phyloP scores from a whole-genome alignment of 2,113 vertebrate species.

The Phrynosoma blainvillii region DNA sequence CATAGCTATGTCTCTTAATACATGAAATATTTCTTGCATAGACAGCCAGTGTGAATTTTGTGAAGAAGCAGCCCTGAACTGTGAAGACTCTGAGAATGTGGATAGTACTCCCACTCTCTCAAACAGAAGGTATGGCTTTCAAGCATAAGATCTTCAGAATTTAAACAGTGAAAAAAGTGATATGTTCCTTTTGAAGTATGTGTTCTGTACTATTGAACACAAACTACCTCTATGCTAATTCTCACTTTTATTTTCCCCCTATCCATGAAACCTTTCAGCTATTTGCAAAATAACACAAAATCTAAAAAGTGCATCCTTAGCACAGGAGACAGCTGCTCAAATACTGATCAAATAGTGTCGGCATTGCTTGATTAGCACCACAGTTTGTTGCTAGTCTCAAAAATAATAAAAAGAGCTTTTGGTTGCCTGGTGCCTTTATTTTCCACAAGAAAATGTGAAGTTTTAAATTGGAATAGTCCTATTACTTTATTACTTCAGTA shows the following conservation, averaged over 20 bases:
- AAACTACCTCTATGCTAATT: slow-evolving; percentile 30
- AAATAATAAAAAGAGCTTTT: slow-evolving; percentile 50
- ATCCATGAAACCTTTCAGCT: slow-evolving; percentile 17
- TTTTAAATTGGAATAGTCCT: slow-evolving; percentile 60
- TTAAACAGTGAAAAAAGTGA: rapidly evolving
- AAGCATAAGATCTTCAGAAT: not conserved
- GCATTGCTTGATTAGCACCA: slow-evolving; percentile 42
- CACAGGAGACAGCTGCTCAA: slow-evolving; percentile 45
- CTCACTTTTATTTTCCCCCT: not conserved
- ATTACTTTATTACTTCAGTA: slow-evolving; percentile 47
- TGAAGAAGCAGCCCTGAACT: not conserved
- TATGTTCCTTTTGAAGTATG: rapidly evolving
- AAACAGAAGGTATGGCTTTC: not conserved
- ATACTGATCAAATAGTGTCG: slow-evolving; percentile 34
- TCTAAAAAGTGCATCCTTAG: slow-evolving; percentile 42
- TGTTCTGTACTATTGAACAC: not conserved
- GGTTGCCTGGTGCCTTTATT: slow-evolving; percentile 54
- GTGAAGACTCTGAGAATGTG: not conserved
- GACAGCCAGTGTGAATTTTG: too few species aligned
- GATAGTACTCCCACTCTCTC: not conserved
- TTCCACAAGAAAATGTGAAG: slow-evolving; percentile 57
- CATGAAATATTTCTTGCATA: too few species aligned
- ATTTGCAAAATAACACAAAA: slow-evolving; percentile 52
- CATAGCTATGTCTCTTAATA: too few species aligned
- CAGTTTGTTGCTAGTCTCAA: slow-evolving; percentile 55